phyloP scores from a whole-genome alignment of 1,140 invertebrate species.

The Thereuonema tuberculata region DNA sequence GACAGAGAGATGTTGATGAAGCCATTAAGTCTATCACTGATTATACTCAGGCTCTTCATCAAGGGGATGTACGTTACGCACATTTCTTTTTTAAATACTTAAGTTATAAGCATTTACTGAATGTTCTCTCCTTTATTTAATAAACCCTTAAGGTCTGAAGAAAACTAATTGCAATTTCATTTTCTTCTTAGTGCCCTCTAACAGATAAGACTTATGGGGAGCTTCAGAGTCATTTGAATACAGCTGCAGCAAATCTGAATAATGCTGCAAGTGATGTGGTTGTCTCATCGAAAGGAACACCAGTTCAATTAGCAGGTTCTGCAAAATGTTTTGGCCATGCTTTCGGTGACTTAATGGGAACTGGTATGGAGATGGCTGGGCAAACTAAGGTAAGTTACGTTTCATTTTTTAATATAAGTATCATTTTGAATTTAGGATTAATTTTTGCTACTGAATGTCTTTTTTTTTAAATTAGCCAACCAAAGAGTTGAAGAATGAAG shows the following conservation, averaged over 20 bases:
- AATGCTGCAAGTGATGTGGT: constrained; percentile 66
- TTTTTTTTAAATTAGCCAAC: no score
- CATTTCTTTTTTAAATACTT: not conserved
- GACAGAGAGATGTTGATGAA: constrained; percentile 76
- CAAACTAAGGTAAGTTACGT: constrained; percentile 45
- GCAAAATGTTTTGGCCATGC: constrained; percentile 58
- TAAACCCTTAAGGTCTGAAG: no score
- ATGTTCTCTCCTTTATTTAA: not conserved
- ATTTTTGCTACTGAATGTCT: no score
- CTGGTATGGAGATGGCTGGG: constrained; percentile 67
- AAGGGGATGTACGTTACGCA: constrained; percentile 40
- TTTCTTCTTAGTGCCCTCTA: constrained; percentile 40
- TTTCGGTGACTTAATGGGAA: constrained; percentile 57
- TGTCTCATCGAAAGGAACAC: constrained; percentile 45
- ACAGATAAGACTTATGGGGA: constrained; percentile 62
- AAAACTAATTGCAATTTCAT: no score
- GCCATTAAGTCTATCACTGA: constrained; percentile 67
- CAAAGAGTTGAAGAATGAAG: no score
- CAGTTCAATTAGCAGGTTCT: constrained; percentile 52
- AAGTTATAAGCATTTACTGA: not conserved
- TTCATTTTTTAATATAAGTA: not conserved
- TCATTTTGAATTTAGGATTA: no score
- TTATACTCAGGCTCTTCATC: constrained; percentile 53
- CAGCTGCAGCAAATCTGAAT: constrained; percentile 66
- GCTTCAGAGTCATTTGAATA: constrained; percentile 67